Evolutionary conservation across 2,888 invertebrate genomes (phyloP).

Genomic region (Acanthopleura granulata): DNA sequence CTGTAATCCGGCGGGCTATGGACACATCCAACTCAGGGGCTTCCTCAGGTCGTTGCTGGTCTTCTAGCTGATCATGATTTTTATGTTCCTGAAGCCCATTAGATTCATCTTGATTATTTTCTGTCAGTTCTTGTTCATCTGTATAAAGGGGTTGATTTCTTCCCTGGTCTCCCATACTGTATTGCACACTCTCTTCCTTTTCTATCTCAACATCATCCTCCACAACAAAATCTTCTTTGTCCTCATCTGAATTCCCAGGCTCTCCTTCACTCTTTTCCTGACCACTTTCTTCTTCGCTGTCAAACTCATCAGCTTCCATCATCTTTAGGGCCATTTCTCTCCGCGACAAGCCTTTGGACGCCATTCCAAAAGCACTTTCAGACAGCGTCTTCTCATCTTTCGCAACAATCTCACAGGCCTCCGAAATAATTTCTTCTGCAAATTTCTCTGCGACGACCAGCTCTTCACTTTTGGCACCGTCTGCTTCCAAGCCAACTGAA

Average conservation of each 20-base stretch:
- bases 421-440: constrained; percentile 5
- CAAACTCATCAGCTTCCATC: constrained; percentile 7
- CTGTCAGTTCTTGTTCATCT: too few species aligned
- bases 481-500: background rate
- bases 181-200: too few species aligned
- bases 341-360: background rate
- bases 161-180: too few species aligned
- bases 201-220: too few species aligned
- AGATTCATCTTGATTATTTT: too few species aligned
- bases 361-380: background rate
- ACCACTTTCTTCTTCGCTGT: background rate
- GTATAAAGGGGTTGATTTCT: too few species aligned
- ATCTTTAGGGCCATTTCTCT: background rate
- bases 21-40: background rate
- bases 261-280: too few species aligned
- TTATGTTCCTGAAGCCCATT: too few species aligned
- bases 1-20: constrained; percentile 21
- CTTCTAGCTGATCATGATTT: too few species aligned
- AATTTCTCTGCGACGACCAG: background rate
- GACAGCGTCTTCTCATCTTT: background rate
- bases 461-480: background rate
- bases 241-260: too few species aligned
- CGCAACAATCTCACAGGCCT: constrained; percentile 9
- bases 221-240: too few species aligned
- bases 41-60: too few species aligned